Percentiles rank a stretch among this genome's conserved stretches.
These are phyloP conservation scores for Chlorodrepanis virens DNA, from an alignment of 2,113 vertebrate genomes.

Conservation along the genomic window DNA sequence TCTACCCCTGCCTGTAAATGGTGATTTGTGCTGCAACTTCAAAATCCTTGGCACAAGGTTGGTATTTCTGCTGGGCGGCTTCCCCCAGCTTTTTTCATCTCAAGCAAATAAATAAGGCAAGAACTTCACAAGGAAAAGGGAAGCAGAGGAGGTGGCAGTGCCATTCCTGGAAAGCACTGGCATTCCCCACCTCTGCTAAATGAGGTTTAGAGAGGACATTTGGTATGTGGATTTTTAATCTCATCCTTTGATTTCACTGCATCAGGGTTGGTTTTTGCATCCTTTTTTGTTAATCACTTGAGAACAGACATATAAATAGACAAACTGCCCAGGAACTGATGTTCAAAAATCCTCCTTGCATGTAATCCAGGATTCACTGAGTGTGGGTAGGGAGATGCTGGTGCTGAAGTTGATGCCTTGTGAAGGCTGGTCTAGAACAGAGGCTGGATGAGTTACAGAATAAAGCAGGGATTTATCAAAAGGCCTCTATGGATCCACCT, in stretches of 20 bases:
- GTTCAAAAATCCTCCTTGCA: not conserved
- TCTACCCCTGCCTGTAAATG: not conserved
- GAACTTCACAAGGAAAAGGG: not conserved
- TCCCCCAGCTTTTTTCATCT: not conserved
- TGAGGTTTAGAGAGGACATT: not conserved
- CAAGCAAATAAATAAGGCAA: not conserved
- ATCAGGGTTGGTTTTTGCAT: fast-evolving
- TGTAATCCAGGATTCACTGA: fast-evolving
- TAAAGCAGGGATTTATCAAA: not conserved
- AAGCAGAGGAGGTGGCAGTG: not conserved
- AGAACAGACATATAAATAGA: not conserved
- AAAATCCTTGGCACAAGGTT: not conserved
- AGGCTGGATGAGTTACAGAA: not conserved
- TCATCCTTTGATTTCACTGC: not conserved
- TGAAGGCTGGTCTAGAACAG: not conserved
- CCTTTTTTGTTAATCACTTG: not conserved
- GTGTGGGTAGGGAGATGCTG: not conserved
- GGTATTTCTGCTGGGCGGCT: not conserved
- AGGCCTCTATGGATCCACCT: no score
- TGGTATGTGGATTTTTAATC: not conserved
- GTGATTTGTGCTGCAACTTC: not conserved
- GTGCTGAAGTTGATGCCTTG: not conserved
- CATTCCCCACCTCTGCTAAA: not conserved
- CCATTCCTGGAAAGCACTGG: not conserved
- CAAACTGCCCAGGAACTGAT: not conserved